Percentiles rank a stretch among this genome's conserved stretches.
Evolutionary conservation across 2,888 invertebrate genomes (phyloP).

Genomic region (Drepanosiphum platanoidis): DNA sequence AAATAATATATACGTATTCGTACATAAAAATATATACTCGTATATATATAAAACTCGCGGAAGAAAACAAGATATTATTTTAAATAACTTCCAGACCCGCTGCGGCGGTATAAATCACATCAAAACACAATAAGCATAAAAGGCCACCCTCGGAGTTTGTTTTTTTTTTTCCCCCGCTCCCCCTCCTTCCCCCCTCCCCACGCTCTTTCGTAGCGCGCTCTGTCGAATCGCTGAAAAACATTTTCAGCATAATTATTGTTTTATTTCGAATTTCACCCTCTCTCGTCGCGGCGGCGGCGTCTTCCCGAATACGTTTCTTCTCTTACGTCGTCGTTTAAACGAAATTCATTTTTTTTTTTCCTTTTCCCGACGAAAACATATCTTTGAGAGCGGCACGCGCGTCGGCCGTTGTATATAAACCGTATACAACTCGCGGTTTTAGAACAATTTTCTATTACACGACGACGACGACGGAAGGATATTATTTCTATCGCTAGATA

Average conservation of each 20-base stretch:
- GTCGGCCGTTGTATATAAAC: too few relatives aligned
- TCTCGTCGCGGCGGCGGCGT: not conserved
- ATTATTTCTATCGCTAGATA: too few relatives aligned
- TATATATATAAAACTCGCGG: not conserved
- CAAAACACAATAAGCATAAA: conserved; percentile 8
- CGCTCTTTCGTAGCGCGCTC: not conserved
- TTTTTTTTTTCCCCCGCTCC: not conserved
- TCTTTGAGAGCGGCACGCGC: too few relatives aligned
- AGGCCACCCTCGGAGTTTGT: not conserved
- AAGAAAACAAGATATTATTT: conserved; percentile 15
- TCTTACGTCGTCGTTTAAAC: conserved; percentile 11
- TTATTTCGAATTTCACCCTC: conserved; percentile 1
- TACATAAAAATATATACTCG: too few relatives aligned
- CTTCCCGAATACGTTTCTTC: not conserved
- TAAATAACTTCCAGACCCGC: conserved; percentile 13
- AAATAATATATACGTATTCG: too few relatives aligned
- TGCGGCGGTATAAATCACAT: conserved; percentile 28
- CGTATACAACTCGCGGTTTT: too few relatives aligned
- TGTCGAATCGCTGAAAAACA: not conserved
- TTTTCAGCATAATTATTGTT: conserved; percentile 15
- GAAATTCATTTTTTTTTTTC: conserved; percentile 9
- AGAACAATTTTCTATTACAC: too few relatives aligned
- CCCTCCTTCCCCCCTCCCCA: too few relatives aligned
- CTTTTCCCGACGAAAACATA: not conserved
- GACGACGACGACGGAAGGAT: too few relatives aligned